Base-by-base conservation (phyloP, 2,113 vertebrate species). In the Oriolus oriolus region DNA sequence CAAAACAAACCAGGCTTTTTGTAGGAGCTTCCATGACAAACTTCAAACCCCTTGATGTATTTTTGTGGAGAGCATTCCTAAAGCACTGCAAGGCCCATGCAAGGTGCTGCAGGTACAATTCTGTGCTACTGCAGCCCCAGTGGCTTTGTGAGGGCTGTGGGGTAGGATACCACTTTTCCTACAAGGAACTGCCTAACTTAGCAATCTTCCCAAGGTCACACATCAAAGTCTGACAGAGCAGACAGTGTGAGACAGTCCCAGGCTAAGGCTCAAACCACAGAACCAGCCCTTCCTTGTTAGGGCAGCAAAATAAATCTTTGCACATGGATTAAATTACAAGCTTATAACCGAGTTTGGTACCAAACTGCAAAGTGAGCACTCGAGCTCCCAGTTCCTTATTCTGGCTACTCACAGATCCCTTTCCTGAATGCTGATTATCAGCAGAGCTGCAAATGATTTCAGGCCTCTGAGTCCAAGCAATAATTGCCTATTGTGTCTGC, bases 401-500 rank as follows among this genome's bases (percentile, higher is more conserved):
- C 86, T 66, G 80, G 71, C 68, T 71, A 82, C 84, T 77, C 66
- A 35, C 71, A 81, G 80, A 27, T 39, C 54, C 81, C 31, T 93
- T 53, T n/a, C 4, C 10, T 75, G 81, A 87, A 92, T 76, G 73
- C 91, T 90, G 94, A 90, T 93, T 94, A 92, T 52, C 94, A 91
- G 77, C 77, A 93, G 81, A 87, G 93, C 95, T 96, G 93, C 87
- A 92, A 91, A 91, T 52, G 57, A 94, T 96, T 95, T 89, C 74
- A 95, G 77, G 87, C 84, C 87, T 92, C 91, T 7, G 68, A 95
- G 87, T 87, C 57, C 70, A 54, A 91, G 89, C 23, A 95, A 89
- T 97, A 96, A 97, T 95, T 97, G 96, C 80, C 95, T 71, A 93
- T 97, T 96, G 93, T 97, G 95, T 87, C 84, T 84, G 93, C 84